Evolutionary conservation across 2,888 invertebrate genomes (phyloP).

Genomic region (Stictocephala bisonia): DNA sequence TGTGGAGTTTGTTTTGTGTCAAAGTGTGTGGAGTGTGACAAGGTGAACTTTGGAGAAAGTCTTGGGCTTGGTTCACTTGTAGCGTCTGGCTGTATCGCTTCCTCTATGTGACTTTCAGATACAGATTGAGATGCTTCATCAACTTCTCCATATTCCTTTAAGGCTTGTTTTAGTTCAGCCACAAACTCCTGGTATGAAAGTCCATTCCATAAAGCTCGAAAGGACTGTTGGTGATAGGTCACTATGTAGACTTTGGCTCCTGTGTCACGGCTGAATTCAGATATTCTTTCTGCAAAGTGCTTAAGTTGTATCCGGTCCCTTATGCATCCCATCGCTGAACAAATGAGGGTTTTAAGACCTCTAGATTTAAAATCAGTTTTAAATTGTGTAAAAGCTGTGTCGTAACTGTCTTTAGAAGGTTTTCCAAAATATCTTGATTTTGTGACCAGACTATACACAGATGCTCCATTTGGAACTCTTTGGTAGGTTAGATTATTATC

Average conservation of each 20-base stretch:
- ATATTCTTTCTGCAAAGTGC: background rate
- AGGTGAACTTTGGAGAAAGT: too few species aligned
- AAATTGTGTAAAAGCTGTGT: background rate
- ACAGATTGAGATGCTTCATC: too few species aligned
- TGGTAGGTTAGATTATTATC: background rate
- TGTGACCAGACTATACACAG: constrained; percentile 4
- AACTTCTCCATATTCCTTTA: too few species aligned
- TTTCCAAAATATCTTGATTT: background rate
- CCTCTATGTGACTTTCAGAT: too few species aligned
- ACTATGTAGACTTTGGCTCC: background rate
- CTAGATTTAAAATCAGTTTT: background rate
- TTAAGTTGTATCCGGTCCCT: background rate
- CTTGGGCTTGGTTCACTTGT: too few species aligned
- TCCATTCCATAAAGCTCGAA: background rate
- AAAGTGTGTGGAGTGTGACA: too few species aligned
- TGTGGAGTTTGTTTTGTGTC: too few species aligned
- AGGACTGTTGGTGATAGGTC: background rate
- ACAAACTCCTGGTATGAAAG: background rate
- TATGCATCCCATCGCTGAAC: constrained; percentile 20
- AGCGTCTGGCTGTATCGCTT: too few species aligned
- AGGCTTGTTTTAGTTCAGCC: too few species aligned
- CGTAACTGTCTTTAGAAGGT: background rate
- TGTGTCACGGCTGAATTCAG: background rate
- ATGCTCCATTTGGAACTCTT: background rate
- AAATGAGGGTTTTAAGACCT: background rate